Percentiles rank a stretch among this genome's conserved stretches.
These are phyloP conservation scores for Bujurquina vittata DNA, from an alignment of 2,113 vertebrate species.

Conservation along the genomic window DNA sequence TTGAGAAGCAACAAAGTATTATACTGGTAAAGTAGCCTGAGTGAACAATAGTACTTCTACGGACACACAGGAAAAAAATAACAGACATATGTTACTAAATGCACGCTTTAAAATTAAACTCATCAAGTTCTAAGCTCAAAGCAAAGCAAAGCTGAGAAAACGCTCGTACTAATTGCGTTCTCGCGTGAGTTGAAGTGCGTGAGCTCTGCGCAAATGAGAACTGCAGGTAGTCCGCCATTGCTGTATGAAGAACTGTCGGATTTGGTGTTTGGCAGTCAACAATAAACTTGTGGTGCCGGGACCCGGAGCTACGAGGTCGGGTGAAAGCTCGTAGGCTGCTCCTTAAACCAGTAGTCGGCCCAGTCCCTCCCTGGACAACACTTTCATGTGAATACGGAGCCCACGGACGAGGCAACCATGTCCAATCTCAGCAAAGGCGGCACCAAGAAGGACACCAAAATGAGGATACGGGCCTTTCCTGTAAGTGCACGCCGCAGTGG, in stretches of 20 bases:
- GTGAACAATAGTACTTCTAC: neutral
- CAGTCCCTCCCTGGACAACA: constrained; percentile 62
- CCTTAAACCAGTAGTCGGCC: constrained; percentile 61
- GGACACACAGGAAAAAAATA: no score
- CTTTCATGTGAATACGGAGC: constrained; percentile 82
- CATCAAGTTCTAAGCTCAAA: neutral
- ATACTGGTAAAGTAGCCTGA: neutral
- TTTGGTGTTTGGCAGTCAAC: constrained; percentile 70
- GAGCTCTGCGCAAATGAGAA: constrained; percentile 73
- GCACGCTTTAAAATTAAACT: neutral
- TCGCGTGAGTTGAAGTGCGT: constrained; percentile 70
- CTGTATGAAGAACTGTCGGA: constrained; percentile 60
- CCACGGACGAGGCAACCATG: constrained; percentile 83
- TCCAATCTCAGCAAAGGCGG: constrained; percentile 97
- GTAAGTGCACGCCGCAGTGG: constrained; percentile 83
- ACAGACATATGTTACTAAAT: neutral
- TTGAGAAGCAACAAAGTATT: neutral
- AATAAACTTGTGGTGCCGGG: constrained; percentile 70
- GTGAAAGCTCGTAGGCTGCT: constrained; percentile 69
- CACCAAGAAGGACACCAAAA: constrained; percentile 99
- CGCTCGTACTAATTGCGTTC: neutral
- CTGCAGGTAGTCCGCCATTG: constrained; percentile 77
- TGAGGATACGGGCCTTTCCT: constrained; percentile 98
- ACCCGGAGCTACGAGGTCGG: constrained; percentile 71
- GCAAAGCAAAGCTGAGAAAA: neutral